Evolutionary conservation across 2,113 vertebrate species (phyloP).

Genomic region (Brevimyrus niger): DNA sequence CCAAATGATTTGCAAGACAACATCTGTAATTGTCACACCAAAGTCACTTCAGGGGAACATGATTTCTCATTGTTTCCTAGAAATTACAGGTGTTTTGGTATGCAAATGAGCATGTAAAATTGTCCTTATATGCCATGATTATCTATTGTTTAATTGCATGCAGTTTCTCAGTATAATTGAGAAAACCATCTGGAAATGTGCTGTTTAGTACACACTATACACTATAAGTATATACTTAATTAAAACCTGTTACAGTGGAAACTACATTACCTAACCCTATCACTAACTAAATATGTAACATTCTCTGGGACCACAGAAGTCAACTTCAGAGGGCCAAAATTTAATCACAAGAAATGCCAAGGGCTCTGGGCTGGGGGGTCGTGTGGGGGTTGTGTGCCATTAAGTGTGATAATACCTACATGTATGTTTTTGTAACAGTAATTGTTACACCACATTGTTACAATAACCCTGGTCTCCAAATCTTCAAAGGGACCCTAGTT

Average conservation of each 20-base stretch:
- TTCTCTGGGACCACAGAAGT: background rate
- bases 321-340: background rate
- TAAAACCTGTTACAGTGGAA: background rate
- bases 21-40: background rate
- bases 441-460: background rate
- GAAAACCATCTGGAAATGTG: background rate
- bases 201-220: background rate
- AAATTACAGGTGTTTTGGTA: background rate
- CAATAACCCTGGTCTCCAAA: background rate
- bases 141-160: background rate
- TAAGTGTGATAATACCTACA: background rate
- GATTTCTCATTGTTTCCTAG: background rate
- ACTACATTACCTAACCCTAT: background rate
- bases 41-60: background rate
- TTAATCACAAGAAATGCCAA: background rate
- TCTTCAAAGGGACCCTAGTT: too few relatives aligned
- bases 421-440: background rate
- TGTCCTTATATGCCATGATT: background rate
- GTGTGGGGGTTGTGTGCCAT: background rate
- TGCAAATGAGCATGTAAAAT: background rate
- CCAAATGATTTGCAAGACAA: background rate
- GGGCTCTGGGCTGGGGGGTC: background rate
- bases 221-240: background rate
- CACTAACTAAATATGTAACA: background rate
- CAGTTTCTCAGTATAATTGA: background rate